phyloP scores from a whole-genome alignment of 2,797 vertebrate genomes.

The Spinibarbus caldwelli region DNA sequence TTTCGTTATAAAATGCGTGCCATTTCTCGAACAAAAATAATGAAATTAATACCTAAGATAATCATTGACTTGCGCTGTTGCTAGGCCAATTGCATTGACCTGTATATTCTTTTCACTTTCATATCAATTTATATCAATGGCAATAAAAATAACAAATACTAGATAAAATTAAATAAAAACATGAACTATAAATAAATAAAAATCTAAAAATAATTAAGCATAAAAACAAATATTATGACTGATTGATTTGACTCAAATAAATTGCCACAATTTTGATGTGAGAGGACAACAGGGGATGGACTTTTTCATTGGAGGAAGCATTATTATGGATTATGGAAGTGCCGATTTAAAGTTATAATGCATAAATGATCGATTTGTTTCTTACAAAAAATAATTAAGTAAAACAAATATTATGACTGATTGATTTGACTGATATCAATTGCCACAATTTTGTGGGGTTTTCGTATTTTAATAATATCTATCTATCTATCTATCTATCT shows the following conservation, averaged over 20 bases:
- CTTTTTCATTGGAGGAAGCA: too few species aligned
- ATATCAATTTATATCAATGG: background rate
- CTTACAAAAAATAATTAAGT: background rate
- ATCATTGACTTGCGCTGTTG: background rate
- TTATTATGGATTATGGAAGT: too few species aligned
- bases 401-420: background rate
- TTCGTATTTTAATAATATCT: background rate
- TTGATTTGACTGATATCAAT: too few species aligned
- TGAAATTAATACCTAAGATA: background rate
- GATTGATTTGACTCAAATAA: too few species aligned
- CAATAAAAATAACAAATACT: too few species aligned
- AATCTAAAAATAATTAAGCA: background rate
- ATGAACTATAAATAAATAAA: background rate
- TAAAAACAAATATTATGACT: background rate
- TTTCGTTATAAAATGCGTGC: background rate
- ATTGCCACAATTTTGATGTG: too few species aligned
- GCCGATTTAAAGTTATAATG: too few species aligned
- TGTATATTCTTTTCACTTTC: background rate
- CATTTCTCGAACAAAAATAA: background rate
- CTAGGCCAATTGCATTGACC: constrained; percentile 5
- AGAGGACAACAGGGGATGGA: too few species aligned
- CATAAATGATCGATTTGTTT: too few species aligned
- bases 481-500: too few species aligned
- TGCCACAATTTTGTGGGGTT: background rate
- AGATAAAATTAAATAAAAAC: background rate